Evolutionary conservation across 1,140 invertebrate genomes (phyloP), one percentile per base, ranked within the genome.

Genomic region (Carposina sasakii): DNA sequence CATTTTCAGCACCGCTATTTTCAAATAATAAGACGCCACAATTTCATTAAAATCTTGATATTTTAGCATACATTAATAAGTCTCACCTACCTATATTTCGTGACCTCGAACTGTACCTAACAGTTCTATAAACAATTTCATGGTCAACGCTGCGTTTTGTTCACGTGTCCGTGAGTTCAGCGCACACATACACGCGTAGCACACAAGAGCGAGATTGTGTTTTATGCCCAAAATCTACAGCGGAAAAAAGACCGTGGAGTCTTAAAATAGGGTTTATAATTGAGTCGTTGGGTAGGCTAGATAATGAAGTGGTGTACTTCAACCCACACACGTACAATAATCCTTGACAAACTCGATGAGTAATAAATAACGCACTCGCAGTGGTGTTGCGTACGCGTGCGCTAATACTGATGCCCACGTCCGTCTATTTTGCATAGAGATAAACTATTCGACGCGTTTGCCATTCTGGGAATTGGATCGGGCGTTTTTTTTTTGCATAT

Each of bases 1-100:
- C n/a, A n/a, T n/a, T n/a, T n/a, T n/a, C n/a, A n/a, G n/a, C n/a
- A n/a, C n/a, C n/a, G n/a, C n/a, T n/a, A n/a, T n/a, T n/a, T n/a
- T n/a, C n/a, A n/a, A n/a, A n/a, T n/a, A n/a, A n/a, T n/a, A n/a
- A n/a, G n/a, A n/a, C n/a, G n/a, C n/a, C n/a, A 52, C 31, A 54
- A 50, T 60, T 59, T 57, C 42, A 49, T 66, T 70, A 53, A 58
- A 64, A 57, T 48, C 54, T 39, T 48, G n/a, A 46, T 41, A 55
- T 48, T 60, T 65, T 67, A 64, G 55, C 57, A 74, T 74, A 69
- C 60, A 64, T 73, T 71, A 71, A 57, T 71, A 68, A 67, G 58
- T 52, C 52, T 56, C 54, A 63, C 52, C 48, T 62, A 65, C 49
- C 45, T 62, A 63, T 63, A 54, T 58, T 13, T 45, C 46, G 52